These are phyloP conservation scores for Amphimallon solstitiale DNA, from an alignment of 2,888 invertebrate genomes.

Conservation along the genomic window DNA sequence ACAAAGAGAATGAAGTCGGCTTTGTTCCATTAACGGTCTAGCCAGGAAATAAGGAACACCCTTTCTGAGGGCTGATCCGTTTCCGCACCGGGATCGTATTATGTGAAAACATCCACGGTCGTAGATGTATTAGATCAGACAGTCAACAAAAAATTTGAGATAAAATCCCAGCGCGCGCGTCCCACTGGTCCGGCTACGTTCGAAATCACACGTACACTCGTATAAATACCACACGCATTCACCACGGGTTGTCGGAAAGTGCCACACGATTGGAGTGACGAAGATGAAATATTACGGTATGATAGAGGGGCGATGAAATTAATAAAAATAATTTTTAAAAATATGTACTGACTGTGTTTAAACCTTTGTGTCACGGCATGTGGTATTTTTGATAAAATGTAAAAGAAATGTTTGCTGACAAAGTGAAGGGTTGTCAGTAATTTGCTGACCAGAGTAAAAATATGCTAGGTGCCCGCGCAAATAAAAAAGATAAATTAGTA, in stretches of 20 bases:
- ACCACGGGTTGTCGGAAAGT: constrained; percentile 9
- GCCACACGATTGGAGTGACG: not conserved
- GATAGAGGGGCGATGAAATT: not conserved
- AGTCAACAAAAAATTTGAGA: constrained; percentile 4
- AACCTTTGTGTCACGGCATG: too few relatives aligned
- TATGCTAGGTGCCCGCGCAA: too few relatives aligned
- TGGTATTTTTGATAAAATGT: too few relatives aligned
- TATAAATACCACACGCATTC: constrained; percentile 20
- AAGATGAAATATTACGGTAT: not conserved
- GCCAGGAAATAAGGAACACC: constrained; percentile 18
- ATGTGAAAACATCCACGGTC: too few relatives aligned
- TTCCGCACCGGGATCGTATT: constrained; percentile 2
- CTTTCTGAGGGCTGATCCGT: not conserved
- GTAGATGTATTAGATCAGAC: not conserved
- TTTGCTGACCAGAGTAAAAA: too few relatives aligned
- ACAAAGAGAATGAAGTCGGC: not conserved
- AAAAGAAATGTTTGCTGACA: too few relatives aligned
- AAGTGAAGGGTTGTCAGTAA: too few relatives aligned
- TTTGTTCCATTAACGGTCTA: not conserved
- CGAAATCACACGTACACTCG: constrained; percentile 29
- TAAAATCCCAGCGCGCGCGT: constrained; percentile 7
- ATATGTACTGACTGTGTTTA: too few relatives aligned
- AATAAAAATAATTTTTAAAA: not conserved
- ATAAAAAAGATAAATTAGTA: too few relatives aligned
- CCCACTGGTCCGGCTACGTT: constrained; percentile 19